Base-by-base conservation (phyloP, 1,140 invertebrate genomes). In the Drosophila truncata region DNA sequence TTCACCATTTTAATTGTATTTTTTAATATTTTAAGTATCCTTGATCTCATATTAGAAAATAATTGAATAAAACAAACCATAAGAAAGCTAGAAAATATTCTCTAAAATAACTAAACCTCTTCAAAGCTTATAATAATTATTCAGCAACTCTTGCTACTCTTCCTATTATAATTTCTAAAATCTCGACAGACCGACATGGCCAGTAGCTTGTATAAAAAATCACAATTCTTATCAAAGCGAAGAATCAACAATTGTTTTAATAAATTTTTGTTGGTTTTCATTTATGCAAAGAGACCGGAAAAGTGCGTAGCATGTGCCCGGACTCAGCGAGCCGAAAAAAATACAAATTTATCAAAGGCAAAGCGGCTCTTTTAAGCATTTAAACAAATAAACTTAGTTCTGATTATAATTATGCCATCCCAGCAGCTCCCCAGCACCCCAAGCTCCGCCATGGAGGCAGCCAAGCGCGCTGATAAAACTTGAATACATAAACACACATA, bases 391-490 rank as follows among this genome's bases (percentile, higher is more conserved):
- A 64, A 72, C 62, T 76, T 75, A 42, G 18, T 82, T 66, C 23
- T 69, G 58, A 58, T 80, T 79, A 74, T 74, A 62, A 74, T 74
- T 74, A 72, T 60, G 69, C 71, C 57, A 50, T 31, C 31, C 54
- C 58, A 44, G 13, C 18, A 52, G 50, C 49, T 31, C 11, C 31
- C 11, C n/a, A 11, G 9, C 27, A 29, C 7, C 27, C 27, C 27
- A 29, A 29, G 27, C 18, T 25, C 49, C n/a, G 4, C 29, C 39
- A 23, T 35, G n/a, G 20, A 14, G 8, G 10, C 78, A 70, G 33
- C 63, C 41, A 49, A 50, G 63, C 78, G 63, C 75, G 57, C 58
- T 80, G 82, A 85, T 80, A 76, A 86, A 85, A 81, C 49, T 63
- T 27, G 2, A 66, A 65, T 50, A 33, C 33, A 33, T 50, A 66